phyloP scores from a whole-genome alignment of 37 sponge, comb jelly and placozoan genomes.

The Hormiphora californensis region DNA sequence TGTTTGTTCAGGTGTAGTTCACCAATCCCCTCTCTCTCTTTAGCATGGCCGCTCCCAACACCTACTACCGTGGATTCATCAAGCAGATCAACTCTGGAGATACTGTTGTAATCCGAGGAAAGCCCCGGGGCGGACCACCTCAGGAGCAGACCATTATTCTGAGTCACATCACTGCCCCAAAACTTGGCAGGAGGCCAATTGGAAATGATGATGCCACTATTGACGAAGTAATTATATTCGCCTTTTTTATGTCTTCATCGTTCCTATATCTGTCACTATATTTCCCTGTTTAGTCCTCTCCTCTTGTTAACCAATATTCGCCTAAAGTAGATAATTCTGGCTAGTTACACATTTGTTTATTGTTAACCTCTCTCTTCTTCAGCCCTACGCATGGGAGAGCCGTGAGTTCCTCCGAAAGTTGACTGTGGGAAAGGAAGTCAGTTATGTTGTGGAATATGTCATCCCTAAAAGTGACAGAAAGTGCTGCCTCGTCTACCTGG shows the following conservation, averaged over 20 bases:
- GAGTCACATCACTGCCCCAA: slow-evolving; percentile 76
- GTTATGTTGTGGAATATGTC: slow-evolving; percentile 74
- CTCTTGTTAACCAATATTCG: background rate
- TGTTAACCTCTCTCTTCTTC: slow-evolving; percentile 9
- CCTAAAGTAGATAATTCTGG: no score
- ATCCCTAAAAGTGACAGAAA: slow-evolving; percentile 57
- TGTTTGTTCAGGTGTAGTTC: no score
- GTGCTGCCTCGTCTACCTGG: slow-evolving; percentile 58
- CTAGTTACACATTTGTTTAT: no score
- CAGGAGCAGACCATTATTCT: slow-evolving; percentile 76
- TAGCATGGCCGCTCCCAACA: no score
- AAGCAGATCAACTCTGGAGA: slow-evolving; percentile 93
- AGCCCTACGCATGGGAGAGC: slow-evolving; percentile 93
- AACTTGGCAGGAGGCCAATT: slow-evolving; percentile 68
- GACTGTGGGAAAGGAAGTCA: slow-evolving; percentile 81
- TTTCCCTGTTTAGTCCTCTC: background rate
- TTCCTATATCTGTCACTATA: background rate
- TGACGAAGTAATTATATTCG: slow-evolving; percentile 23
- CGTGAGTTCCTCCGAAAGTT: slow-evolving; percentile 80
- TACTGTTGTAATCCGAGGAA: slow-evolving; percentile 75
- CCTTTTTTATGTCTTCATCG: no score
- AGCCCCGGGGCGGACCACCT: slow-evolving; percentile 88
- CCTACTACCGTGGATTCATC: no score
- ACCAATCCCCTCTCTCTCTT: no score
- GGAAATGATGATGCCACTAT: slow-evolving; percentile 30